Evolutionary conservation across 2,113 vertebrate genomes (phyloP).

Genomic region (Colossoma macropomum): DNA sequence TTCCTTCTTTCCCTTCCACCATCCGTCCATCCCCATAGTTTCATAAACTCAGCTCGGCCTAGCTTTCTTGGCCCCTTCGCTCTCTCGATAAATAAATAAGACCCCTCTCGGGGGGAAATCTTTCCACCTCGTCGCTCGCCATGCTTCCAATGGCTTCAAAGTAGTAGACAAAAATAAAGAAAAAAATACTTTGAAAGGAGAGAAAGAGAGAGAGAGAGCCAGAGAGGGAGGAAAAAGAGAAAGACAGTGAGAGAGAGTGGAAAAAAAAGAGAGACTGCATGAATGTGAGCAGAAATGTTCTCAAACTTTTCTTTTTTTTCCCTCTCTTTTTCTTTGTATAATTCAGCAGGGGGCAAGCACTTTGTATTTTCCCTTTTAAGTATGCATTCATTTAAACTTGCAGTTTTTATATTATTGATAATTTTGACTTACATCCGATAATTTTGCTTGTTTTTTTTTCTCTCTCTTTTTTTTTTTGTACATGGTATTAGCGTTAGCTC

Average conservation of each 20-base stretch:
- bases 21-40: neutral
- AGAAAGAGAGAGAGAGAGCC: too few species aligned
- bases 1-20: neutral
- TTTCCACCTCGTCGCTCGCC: conserved; percentile 66
- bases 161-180: conserved; percentile 63
- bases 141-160: conserved; percentile 61
- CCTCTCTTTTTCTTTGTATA: conserved; percentile 67
- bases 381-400: conserved; percentile 79
- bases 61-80: conserved; percentile 49
- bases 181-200: conserved; percentile 55
- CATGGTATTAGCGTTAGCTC: conserved; percentile 73
- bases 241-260: conserved; percentile 13
- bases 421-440: conserved; percentile 72
- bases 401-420: conserved; percentile 72
- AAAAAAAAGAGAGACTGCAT: conserved; percentile 5
- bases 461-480: conserved; percentile 43
- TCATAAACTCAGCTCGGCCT: conserved; percentile 33
- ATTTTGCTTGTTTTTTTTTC: conserved; percentile 53
- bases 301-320: conserved; percentile 58
- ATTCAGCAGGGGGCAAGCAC: conserved; percentile 75
- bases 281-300: conserved; percentile 61
- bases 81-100: conserved; percentile 76
- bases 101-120: conserved; percentile 57
- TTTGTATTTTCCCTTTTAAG: conserved; percentile 73
- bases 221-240: conserved; percentile 12